Evolutionary conservation across 1,140 invertebrate species (phyloP).

Genomic region (Charaxes varanes): DNA sequence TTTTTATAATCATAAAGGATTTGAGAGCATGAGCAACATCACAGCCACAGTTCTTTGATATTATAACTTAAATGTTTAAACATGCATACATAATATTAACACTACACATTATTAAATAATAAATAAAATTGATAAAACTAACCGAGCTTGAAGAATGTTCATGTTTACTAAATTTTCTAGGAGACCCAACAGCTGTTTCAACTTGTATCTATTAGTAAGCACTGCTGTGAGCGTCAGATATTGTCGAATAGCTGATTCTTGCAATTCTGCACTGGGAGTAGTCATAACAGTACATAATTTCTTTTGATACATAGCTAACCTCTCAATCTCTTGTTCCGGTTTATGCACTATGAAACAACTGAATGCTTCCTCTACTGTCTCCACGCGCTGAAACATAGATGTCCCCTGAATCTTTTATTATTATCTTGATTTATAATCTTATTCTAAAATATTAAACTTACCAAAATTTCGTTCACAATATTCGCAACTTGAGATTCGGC

Average conservation of each 20-base stretch:
- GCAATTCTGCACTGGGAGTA: constrained; percentile 77
- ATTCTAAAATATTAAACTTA: constrained; percentile 50
- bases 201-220: constrained; percentile 80
- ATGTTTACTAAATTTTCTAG: constrained; percentile 83
- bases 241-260: constrained; percentile 81
- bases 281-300: constrained; percentile 73
- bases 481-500: constrained; percentile 76
- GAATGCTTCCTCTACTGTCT: constrained; percentile 90
- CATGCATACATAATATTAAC: too few relatives aligned
- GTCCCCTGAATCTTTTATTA: not conserved
- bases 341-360: constrained; percentile 88
- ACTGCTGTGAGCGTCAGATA: constrained; percentile 82
- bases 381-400: constrained; percentile 78
- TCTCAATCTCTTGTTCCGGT: constrained; percentile 79
- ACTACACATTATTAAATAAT: too few relatives aligned
- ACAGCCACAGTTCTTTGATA: too few relatives aligned
- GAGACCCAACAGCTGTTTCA: constrained; percentile 82
- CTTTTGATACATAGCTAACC: constrained; percentile 78
- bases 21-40: too few relatives aligned
- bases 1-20: too few relatives aligned
- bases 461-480: constrained; percentile 81
- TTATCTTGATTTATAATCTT: too few relatives aligned
- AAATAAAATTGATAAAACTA: constrained; percentile 11
- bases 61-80: too few relatives aligned
- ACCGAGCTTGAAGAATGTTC: constrained; percentile 79